Percentiles rank a stretch among this genome's conserved stretches.
These are phyloP conservation scores for Zaprionus davidi DNA, from an alignment of 1,140 invertebrate genomes.

Conservation along the genomic window DNA sequence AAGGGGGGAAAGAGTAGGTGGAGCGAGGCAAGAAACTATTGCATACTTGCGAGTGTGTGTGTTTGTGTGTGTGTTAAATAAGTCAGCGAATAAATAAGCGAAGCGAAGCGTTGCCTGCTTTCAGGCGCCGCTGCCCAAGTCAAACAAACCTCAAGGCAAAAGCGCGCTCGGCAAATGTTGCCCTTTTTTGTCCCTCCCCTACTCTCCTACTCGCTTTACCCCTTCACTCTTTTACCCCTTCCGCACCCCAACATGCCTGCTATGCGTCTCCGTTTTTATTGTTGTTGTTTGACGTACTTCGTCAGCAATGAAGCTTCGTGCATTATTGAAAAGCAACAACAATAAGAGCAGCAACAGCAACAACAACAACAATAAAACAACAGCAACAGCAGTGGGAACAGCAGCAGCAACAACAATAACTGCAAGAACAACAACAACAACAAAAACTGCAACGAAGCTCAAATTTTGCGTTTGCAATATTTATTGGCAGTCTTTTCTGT, in stretches of 20 bases:
- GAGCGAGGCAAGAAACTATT: constrained; percentile 36
- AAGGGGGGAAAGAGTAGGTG: background rate
- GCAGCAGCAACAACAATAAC: constrained; percentile 32
- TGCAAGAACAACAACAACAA: constrained; percentile 48
- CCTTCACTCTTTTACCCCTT: background rate
- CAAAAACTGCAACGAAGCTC: constrained; percentile 64
- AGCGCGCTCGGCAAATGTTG: constrained; percentile 34
- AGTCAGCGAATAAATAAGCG: constrained; percentile 54
- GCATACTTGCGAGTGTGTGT: constrained; percentile 58
- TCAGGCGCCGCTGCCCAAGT: constrained; percentile 22
- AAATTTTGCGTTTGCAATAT: constrained; percentile 73
- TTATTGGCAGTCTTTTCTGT: constrained; percentile 42
- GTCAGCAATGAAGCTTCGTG: constrained; percentile 53
- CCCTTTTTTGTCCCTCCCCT: background rate
- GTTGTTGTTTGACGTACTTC: constrained; percentile 45
- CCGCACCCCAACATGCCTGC: background rate
- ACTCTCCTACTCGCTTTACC: background rate
- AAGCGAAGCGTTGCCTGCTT: constrained; percentile 25
- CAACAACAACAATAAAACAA: constrained; percentile 45
- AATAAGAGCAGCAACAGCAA: constrained; percentile 30
- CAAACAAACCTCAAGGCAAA: constrained; percentile 17
- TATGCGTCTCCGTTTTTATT: constrained; percentile 25
- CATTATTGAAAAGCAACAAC: constrained; percentile 69
- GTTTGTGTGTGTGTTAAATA: constrained; percentile 52
- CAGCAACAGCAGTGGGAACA: constrained; percentile 15